Evolutionary conservation across 1,140 invertebrate species (phyloP), one percentile per base, ranked within the genome.

Genomic region (Vollenhovia emeryi): DNA sequence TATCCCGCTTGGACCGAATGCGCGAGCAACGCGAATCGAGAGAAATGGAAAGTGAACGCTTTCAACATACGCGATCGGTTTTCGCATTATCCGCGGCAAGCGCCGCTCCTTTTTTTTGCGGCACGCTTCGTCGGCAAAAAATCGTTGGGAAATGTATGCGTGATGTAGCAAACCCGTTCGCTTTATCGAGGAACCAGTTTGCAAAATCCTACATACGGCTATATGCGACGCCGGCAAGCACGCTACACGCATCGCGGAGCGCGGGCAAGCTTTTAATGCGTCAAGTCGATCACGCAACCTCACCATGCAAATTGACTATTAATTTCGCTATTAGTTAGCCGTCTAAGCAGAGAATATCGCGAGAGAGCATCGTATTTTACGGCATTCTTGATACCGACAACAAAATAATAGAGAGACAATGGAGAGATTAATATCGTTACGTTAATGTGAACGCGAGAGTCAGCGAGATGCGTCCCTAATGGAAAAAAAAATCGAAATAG

Each of bases 81-180:
- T 73, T 82, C 78, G 78, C 78, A 82, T 82, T 82, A 82, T 82
- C 36, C 40, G 21, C 40, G 13, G 55, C 55, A n/a, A 55, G 33
- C 69, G 50, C 43, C 55, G 80, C 36, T 83, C 30, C 33, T 83
- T 75, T 62, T n/a, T 62, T 64, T 75, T 59, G 64, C 64, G 15
- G 71, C 43, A 62, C 55, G 55, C 69, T 64, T 76, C 11, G 15
- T 33, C 11, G 21, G 45, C 18, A 62, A 84, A 76, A 76, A 84
- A 75, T 75, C 40, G 30, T 60, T 27, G 45, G 71, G 30, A 84
- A 84, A 84, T 62, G 48, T 62, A 76, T 84, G 80, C 71, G 33
- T 50, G 80, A 84, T 76, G 71, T 84, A 84, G 80, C 80, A 84
- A 76, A 84, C 80, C 71, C 71, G 71, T 84, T 84, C 57, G 71